Conservation (phyloP, 2,888 invertebrate species). For the Tethea ocularis region DNA sequence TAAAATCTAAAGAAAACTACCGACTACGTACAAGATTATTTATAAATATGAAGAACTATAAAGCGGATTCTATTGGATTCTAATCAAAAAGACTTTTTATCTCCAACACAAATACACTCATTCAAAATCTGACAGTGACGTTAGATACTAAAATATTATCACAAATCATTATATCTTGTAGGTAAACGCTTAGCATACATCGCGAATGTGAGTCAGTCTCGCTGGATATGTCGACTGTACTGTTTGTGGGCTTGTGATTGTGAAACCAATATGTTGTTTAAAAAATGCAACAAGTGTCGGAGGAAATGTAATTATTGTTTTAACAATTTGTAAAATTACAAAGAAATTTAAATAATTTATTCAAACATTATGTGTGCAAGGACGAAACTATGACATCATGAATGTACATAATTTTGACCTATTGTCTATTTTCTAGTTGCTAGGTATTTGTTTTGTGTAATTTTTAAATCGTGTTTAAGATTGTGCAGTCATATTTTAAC, state of each 20-base stretch:
- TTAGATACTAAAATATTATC: not conserved
- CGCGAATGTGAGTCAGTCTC: not conserved
- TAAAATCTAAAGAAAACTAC: no score
- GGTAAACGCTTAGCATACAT: not conserved
- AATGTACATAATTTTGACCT: not conserved
- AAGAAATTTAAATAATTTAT: slow-evolving; percentile 16
- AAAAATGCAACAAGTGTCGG: slow-evolving; percentile 71
- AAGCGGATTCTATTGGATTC: no score
- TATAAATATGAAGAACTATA: no score
- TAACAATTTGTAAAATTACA: slow-evolving; percentile 12
- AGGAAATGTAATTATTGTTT: slow-evolving; percentile 64
- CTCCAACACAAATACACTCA: not conserved
- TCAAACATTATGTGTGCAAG: not conserved
- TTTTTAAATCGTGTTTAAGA: not conserved
- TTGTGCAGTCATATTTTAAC: not conserved
- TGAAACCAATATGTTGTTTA: slow-evolving; percentile 58
- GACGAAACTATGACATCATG: not conserved
- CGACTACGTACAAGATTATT: no score
- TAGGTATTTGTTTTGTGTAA: not conserved
- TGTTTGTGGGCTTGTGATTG: not conserved
- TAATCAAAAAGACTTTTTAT: not conserved
- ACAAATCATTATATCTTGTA: not conserved
- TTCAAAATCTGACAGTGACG: not conserved
- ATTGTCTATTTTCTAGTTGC: not conserved
- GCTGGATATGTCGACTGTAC: not conserved